These are phyloP conservation scores for Glyptemys insculpta DNA, from an alignment of 2,797 vertebrate genomes.

Conservation along the genomic window DNA sequence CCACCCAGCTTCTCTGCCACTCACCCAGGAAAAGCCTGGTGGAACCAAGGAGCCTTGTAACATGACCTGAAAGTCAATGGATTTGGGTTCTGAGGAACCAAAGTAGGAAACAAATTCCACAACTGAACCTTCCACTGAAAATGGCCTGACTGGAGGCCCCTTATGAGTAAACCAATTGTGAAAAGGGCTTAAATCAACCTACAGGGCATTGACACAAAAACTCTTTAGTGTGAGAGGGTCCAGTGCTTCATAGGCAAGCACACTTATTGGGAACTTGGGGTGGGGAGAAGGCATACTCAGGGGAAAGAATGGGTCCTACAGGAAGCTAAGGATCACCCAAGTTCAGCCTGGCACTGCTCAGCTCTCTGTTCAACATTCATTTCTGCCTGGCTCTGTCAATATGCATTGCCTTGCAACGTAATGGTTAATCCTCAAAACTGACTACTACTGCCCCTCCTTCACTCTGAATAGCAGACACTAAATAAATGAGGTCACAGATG, in stretches of 20 bases:
- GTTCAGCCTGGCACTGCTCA: not conserved
- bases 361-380: not conserved
- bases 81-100: not conserved
- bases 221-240: not conserved
- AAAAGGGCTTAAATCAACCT: not conserved
- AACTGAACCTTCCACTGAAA: not conserved
- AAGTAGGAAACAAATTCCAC: not conserved
- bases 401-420: not conserved
- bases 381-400: not conserved
- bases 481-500: not conserved
- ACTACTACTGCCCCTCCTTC: not conserved
- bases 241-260: not conserved
- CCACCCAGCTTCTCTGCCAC: not conserved
- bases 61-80: not conserved
- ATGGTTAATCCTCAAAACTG: not conserved
- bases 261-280: not conserved
- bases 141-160: not conserved
- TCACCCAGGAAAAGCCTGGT: not conserved
- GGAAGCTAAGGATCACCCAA: not conserved
- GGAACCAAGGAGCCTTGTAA: not conserved
- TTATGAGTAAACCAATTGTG: not conserved
- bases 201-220: not conserved
- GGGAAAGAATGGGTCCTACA: not conserved
- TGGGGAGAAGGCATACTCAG: not conserved
- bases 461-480: not conserved